Percentiles rank a stretch among this genome's conserved stretches.
These are phyloP conservation scores for Melipona quadrifasciata DNA, from an alignment of 1,140 invertebrate genomes.

Conservation along the genomic window DNA sequence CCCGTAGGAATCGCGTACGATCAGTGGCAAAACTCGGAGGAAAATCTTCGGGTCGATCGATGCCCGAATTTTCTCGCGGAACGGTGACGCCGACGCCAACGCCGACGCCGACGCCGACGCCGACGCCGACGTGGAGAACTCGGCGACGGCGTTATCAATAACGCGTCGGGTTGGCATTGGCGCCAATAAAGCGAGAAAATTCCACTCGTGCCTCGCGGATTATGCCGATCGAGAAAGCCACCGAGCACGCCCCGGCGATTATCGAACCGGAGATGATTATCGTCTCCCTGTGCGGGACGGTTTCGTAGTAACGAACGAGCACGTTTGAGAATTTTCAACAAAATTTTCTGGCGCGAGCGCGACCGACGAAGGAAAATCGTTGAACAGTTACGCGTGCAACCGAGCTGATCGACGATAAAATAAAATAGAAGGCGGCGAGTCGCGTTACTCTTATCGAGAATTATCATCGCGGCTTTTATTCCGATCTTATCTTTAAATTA, in stretches of 20 bases:
- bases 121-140: background rate
- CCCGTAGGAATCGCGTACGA: too few species aligned
- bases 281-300: background rate
- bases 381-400: too few species aligned
- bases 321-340: too few species aligned
- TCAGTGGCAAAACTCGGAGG: background rate
- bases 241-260: background rate
- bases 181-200: background rate
- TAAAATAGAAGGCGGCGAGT: too few species aligned
- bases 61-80: conserved; percentile 4
- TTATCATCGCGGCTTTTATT: background rate
- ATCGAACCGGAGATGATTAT: background rate
- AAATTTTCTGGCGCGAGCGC: too few species aligned
- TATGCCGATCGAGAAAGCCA: background rate
- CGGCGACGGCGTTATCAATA: background rate
- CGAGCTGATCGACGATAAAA: too few species aligned
- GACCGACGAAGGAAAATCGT: too few species aligned
- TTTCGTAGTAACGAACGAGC: background rate
- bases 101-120: background rate
- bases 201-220: background rate
- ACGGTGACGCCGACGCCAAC: background rate
- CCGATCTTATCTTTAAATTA: background rate
- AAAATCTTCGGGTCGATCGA: conserved; percentile 12
- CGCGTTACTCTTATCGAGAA: background rate
- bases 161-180: background rate